Base-by-base conservation (phyloP, 2,888 invertebrate species). In the Anthrax anthrax region DNA sequence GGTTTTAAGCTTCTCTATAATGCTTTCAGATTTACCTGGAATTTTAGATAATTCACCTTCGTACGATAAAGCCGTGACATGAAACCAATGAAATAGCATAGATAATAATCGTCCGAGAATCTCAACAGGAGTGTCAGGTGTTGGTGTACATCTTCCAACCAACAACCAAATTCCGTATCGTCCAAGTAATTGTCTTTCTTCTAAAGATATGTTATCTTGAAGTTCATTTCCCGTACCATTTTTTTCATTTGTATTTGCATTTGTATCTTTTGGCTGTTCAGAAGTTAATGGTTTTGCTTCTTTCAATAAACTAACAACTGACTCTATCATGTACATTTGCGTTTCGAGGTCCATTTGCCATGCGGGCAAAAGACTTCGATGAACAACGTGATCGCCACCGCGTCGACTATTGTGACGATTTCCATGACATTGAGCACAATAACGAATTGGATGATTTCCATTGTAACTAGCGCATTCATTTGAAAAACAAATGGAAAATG, bases 51-150 rank as follows among this genome's bases (percentile, higher is more conserved):
- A 14, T 18, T 29, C 69, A 89, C 91, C 90, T 69, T 95, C 92
- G 61, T 91, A 92, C 10, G 96, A 82, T 67, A 90, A 92, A 2
- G 96, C 94, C 16, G 97, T 98, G 58, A 94, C 87, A 70, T 97
- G 91, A 72, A 97, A 99, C 98, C 98, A 98, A 67, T 97, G 95
- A 70, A 97, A 98, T 52, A 98, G 76, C 77, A 96, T 95, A 29
- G 94, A 89, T 43, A 98, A 75, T 56, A 99, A 76, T 51, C 96
- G 76, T 9, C 96, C 96, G 43, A 97, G 73, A 46, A 84, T 76
- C 66, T 86, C 84, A 48, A 79, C 75, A 0, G 84, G 82, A 1
- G 84, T 83, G 58, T 83, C 82, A 19, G 81, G 75, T 52, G 78
- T 80, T 1, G 88, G 87, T 14, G 84, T 81, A 62, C 88, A 96